Evolutionary conservation across 2,888 invertebrate species (phyloP).

Genomic region (Eristalinus aeneus): DNA sequence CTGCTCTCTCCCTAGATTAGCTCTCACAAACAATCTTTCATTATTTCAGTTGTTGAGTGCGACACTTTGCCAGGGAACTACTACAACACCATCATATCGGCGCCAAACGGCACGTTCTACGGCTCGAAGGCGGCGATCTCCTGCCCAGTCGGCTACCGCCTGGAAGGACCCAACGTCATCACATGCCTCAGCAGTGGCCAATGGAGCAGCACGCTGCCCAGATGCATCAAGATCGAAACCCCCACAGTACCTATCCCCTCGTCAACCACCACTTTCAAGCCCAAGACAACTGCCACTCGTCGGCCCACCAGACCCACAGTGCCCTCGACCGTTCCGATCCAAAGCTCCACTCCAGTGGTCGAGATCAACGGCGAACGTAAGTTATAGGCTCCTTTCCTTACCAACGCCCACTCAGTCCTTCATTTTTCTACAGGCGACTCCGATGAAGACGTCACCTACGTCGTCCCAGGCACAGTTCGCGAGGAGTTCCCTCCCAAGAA

Average conservation of each 20-base stretch:
- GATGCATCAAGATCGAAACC: conserved; percentile 86
- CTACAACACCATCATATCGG: conserved; percentile 82
- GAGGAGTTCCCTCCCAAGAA: conserved; percentile 81
- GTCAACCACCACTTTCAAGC: conserved; percentile 76
- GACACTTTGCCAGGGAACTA: conserved; percentile 85
- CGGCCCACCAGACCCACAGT: conserved; percentile 75
- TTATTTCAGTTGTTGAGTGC: conserved; percentile 86
- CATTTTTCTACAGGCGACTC: conserved; percentile 74
- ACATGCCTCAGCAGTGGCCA: conserved; percentile 89
- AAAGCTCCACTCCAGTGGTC: conserved; percentile 75
- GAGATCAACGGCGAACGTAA: conserved; percentile 78
- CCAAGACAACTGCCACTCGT: conserved; percentile 79
- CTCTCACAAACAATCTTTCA: neutral
- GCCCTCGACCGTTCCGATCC: conserved; percentile 75
- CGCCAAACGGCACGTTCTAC: conserved; percentile 84
- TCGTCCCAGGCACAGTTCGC: conserved; percentile 80
- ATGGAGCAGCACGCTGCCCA: conserved; percentile 89
- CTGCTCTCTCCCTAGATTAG: too few species aligned
- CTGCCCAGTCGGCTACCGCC: conserved; percentile 86
- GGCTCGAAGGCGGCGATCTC: conserved; percentile 89
- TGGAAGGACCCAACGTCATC: conserved; percentile 86
- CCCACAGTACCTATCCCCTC: conserved; percentile 77
- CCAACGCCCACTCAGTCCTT: neutral
- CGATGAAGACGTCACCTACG: conserved; percentile 78
- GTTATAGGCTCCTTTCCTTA: conserved; percentile 7